Base-by-base conservation (phyloP, 2,113 vertebrate species). In the Callipepla californica region DNA sequence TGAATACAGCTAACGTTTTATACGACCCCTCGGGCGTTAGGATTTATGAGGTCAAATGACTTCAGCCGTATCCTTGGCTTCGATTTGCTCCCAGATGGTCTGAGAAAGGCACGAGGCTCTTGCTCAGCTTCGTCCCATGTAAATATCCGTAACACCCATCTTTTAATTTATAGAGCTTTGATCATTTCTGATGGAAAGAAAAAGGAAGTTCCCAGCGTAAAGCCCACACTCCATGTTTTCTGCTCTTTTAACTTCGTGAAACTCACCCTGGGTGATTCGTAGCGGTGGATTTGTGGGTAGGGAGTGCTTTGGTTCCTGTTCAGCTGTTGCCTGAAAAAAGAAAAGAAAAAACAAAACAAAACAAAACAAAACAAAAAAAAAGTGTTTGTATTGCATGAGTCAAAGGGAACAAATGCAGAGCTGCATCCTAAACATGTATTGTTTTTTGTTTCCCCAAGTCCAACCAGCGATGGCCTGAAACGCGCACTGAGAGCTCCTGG, bases 281-380 rank as follows among this genome's bases (percentile, higher is more conserved):
- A 70, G 74, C 0, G 6, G 63, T 72, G 87, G 80, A 65, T 89
- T 95, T 84, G 78, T 92, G 84, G 92, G 78, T 81, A 87, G 96
- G 95, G 95, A 95, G 95, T 95, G 96, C 95, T 97, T 92, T 87
- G 84, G 93, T 96, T 95, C 85, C 96, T 91, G 78, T 91, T 94
- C 86, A 75, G 81, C 91, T 80, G 58, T 92, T 81, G 75, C 53
- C 86, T 0, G 9, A 14, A 7, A 61, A 59, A 87, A 51, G 69
- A 63, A 42, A 28, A 11, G 14, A 23, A 81, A 78, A 66, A 50
- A 22, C n/a, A n/a, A 7, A 50, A 55, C 47, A 20, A 59, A 34
- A 34, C 40, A 40, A 40, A 40, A 40, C 40, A 40, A 40, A 40
- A 36, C 36, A 40, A 25, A 6, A 55, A 55, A 5, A 2, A 67